phyloP scores from a whole-genome alignment of 2,113 vertebrate genomes.

The Myanophis thanlyinensis region DNA sequence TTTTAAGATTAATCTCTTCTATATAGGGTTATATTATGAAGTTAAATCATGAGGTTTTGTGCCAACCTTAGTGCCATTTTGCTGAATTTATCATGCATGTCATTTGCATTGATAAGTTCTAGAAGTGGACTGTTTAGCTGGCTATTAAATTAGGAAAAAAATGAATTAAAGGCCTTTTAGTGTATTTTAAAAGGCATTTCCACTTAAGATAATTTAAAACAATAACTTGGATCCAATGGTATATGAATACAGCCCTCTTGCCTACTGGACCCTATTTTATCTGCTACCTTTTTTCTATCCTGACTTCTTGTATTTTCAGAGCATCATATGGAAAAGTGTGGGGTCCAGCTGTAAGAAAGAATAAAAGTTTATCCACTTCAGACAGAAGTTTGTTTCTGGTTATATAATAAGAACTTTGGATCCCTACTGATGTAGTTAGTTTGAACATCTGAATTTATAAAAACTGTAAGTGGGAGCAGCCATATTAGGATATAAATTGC shows the following conservation, averaged over 20 bases:
- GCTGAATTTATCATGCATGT: conserved; percentile 17
- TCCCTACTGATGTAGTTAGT: neutral
- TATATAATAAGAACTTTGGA: neutral
- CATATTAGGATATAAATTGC: neutral
- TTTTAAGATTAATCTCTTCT: neutral
- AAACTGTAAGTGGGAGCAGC: neutral
- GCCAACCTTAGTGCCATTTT: neutral
- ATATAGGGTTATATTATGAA: neutral
- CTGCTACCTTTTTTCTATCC: neutral
- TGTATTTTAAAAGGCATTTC: neutral
- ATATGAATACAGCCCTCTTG: neutral
- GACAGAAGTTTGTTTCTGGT: neutral
- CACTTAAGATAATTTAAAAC: neutral
- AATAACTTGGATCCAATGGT: neutral
- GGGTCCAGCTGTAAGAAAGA: neutral
- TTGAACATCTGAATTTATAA: neutral
- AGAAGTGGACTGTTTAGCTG: neutral
- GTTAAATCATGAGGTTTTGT: conserved; percentile 5
- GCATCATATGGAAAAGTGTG: neutral
- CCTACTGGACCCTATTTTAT: neutral
- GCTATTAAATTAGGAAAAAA: neutral
- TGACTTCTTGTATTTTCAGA: neutral
- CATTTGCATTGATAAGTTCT: neutral
- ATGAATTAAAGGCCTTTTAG: neutral
- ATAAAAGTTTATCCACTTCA: neutral